Conservation (phyloP, 2,888 invertebrate genomes). For the Dynastes hyllus region DNA sequence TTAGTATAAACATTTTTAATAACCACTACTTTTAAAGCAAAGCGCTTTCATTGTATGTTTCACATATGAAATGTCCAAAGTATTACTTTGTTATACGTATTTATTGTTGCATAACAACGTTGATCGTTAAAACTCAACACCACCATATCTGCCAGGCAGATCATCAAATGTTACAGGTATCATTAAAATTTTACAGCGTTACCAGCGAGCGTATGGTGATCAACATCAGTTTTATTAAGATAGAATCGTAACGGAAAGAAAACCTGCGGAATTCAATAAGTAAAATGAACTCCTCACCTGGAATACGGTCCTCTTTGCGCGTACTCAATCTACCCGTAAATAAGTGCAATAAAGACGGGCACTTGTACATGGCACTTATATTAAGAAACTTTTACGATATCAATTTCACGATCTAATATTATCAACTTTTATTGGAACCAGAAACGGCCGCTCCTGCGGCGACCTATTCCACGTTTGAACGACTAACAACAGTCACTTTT, state of each 20-base stretch:
- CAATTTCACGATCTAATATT: constrained; percentile 46
- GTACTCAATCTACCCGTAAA: constrained; percentile 37
- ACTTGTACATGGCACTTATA: constrained; percentile 31
- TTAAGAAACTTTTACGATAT: constrained; percentile 49
- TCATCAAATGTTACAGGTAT: background rate
- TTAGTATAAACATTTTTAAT: too few relatives aligned
- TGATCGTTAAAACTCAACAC: background rate
- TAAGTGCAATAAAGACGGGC: constrained; percentile 30
- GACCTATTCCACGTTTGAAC: background rate
- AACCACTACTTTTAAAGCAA: too few relatives aligned
- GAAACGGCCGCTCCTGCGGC: constrained; percentile 5
- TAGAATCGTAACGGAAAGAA: constrained; percentile 16
- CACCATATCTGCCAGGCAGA: background rate
- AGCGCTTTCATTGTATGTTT: too few relatives aligned
- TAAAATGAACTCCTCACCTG: constrained; percentile 36
- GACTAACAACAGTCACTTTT: constrained; percentile 32
- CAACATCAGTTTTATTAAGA: constrained; percentile 13
- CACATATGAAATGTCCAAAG: too few relatives aligned
- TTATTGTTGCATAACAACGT: background rate
- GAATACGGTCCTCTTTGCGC: constrained; percentile 2
- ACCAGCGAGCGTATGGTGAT: background rate
- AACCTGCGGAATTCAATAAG: constrained; percentile 18
- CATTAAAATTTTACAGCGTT: constrained; percentile 17
- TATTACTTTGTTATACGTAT: too few relatives aligned
- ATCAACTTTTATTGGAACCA: constrained; percentile 34